Evolutionary conservation across 2,797 vertebrate species (phyloP).

Genomic region (Anniella stebbinsi): DNA sequence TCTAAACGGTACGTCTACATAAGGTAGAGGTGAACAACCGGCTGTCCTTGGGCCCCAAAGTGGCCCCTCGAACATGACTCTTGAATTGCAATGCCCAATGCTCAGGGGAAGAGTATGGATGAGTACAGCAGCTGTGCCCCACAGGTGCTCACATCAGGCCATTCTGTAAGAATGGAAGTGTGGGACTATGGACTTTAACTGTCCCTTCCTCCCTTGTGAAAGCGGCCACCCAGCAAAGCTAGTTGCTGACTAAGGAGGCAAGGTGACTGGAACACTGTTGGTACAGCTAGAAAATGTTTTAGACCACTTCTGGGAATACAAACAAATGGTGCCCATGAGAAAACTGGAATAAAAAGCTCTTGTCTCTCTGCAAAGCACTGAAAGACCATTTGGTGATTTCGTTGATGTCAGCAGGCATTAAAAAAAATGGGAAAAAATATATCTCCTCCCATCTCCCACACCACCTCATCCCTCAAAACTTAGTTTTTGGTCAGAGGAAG

Average conservation of each 20-base stretch:
- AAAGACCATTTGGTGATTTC: conserved; percentile 82
- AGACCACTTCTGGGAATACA: conserved; percentile 78
- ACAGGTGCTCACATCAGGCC: no score
- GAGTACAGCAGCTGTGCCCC: no score
- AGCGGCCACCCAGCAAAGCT: background rate
- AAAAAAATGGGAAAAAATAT: conserved; percentile 51
- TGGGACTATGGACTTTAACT: background rate
- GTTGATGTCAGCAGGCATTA: conserved; percentile 80
- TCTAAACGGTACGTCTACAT: no score
- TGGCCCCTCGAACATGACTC: no score
- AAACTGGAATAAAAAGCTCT: conserved; percentile 78
- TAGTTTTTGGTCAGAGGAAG: conserved; percentile 42
- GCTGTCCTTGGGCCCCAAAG: no score
- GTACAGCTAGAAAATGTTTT: conserved; percentile 66
- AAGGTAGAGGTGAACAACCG: no score
- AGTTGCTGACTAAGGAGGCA: background rate
- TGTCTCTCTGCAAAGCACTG: conserved; percentile 77
- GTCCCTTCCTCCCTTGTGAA: no score
- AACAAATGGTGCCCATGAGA: conserved; percentile 73
- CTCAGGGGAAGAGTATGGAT: no score
- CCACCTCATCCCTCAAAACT: conserved; percentile 35
- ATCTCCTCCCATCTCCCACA: conserved; percentile 62
- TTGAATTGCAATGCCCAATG: no score
- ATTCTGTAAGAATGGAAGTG: no score
- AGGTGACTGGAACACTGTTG: conserved; percentile 41